A percentile compares a stretch with the other conserved stretches of the same genome.
Conservation (phyloP, 2,797 vertebrate species). For the Pseudotriccus pelzelni region DNA sequence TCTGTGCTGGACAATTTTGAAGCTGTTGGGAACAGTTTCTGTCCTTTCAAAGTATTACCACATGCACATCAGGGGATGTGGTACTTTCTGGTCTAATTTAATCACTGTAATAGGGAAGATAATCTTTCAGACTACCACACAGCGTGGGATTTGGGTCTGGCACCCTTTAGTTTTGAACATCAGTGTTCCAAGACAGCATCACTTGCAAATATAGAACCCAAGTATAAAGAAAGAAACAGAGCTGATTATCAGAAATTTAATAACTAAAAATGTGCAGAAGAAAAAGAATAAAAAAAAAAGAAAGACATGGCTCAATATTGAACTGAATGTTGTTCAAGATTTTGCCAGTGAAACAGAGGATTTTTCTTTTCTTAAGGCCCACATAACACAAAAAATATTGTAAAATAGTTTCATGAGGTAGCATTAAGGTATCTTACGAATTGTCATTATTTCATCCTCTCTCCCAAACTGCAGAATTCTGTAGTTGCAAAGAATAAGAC, state of each 20-base stretch:
- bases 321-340: neutral
- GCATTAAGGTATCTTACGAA: neutral
- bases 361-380: neutral
- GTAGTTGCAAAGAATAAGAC: neutral
- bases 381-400: neutral
- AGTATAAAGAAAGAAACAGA: neutral
- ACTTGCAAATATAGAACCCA: neutral
- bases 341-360: neutral
- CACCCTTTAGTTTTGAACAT: conserved; percentile 30
- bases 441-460: neutral
- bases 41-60: conserved; percentile 62
- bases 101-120: conserved; percentile 48
- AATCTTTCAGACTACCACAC: conserved; percentile 49
- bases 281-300: neutral
- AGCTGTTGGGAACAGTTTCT: conserved; percentile 29
- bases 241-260: neutral
- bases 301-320: neutral
- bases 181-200: neutral
- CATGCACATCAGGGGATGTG: conserved; percentile 16
- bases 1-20: conserved; percentile 49
- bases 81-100: conserved; percentile 56
- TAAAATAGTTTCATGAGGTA: neutral
- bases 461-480: neutral
- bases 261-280: neutral
- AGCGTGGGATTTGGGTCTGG: conserved; percentile 18